Base-by-base conservation (phyloP, 2,888 invertebrate genomes). In the Drosophila engyochracea region DNA sequence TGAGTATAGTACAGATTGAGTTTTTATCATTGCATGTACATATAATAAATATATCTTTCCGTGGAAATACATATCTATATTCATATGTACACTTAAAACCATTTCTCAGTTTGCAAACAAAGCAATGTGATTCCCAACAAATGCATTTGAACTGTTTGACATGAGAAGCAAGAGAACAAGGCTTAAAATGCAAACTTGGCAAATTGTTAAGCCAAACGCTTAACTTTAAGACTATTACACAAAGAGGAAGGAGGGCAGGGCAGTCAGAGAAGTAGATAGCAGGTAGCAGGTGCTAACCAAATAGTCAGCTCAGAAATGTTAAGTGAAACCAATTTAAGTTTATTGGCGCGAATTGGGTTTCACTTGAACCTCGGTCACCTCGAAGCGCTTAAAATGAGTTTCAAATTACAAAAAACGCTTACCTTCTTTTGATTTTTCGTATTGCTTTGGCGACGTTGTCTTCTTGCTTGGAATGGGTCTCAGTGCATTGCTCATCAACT, bases 391-490 rank as follows among this genome's bases (percentile, higher is more conserved):
- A 66, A 72, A 74, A 70, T 47, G 41, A 57, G 79, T 75, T 59
- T 90, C 77, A 64, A 41, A 74, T 90, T 83, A 82, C 90, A 6
- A 16, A n/a, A 31, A 63, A 59, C 79, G 91, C 93, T 93, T 91
- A 93, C 93, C 93, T 89, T 93, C 93, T 91, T 92, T 92, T 77
- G 91, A 90, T 83, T 93, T 93, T 76, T 93, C 93, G 74, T 92
- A 93, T 77, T 95, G 95, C 93, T 96, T 96, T 61, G 96, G 95
- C 80, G 96, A 96, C 92, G 94, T 95, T 89, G 95, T 96, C 92
- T 95, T 96, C 85, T 95, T 94, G 73, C 94, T 94, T 72, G 95
- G 95, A 92, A 95, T 94, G 74, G 94, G 92, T 83, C 93, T 87
- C 74, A 93, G 71, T 55, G 92, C 91, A 79, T 92, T 91, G 85